These are phyloP conservation scores for Pandion haliaetus DNA, from an alignment of 2,113 vertebrate genomes.

Conservation along the genomic window DNA sequence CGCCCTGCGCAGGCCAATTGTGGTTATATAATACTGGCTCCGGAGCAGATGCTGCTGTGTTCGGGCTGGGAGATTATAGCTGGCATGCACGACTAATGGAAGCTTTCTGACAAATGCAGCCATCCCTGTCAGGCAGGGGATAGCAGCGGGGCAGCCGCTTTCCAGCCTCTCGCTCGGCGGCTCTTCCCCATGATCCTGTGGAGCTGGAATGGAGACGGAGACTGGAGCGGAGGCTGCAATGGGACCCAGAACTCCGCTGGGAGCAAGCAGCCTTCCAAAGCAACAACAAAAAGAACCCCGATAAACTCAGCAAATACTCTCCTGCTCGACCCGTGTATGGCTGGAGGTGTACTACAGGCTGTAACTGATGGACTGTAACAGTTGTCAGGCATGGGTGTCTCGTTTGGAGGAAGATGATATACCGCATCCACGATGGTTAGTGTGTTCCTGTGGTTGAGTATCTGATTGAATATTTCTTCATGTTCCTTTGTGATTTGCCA, in stretches of 20 bases:
- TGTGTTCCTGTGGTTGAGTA: neutral
- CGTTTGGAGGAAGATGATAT: neutral
- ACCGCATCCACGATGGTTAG: accelerated
- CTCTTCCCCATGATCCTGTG: neutral
- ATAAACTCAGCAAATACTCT: neutral
- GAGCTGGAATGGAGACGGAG: neutral
- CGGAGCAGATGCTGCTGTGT: constrained; percentile 53
- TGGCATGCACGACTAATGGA: constrained; percentile 52
- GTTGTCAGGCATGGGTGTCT: neutral
- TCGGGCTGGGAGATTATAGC: constrained; percentile 47
- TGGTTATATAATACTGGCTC: constrained; percentile 63
- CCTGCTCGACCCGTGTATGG: accelerated
- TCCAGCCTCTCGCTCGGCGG: neutral
- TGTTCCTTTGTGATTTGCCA: neutral
- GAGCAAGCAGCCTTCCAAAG: neutral
- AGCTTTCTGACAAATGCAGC: constrained; percentile 56
- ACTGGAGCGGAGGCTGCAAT: accelerated
- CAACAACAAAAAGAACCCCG: accelerated
- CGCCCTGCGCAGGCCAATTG: constrained; percentile 8
- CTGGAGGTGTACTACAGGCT: neutral
- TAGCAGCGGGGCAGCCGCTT: neutral
- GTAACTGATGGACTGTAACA: neutral
- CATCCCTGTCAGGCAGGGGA: neutral
- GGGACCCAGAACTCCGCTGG: accelerated
- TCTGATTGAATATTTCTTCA: neutral